Base-by-base conservation (phyloP, 2,797 vertebrate species). In the Hoplostethus mediterraneus region DNA sequence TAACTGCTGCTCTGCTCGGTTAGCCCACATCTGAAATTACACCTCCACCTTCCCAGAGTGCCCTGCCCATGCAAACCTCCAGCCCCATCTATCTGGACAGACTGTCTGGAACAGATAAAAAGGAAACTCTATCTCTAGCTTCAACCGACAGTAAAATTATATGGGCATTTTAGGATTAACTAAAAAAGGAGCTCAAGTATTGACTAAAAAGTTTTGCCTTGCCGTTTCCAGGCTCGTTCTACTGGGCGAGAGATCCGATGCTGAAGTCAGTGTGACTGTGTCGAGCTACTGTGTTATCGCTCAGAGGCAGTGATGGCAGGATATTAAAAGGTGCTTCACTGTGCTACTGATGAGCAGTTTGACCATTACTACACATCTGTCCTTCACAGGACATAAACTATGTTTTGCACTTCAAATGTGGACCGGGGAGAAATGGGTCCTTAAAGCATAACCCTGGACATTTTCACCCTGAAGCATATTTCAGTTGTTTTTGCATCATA, bases 1-100 rank as follows among this genome's bases (percentile, higher is more conserved):
- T 92, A 90, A 91, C 89, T 86, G 90, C 88, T 62, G 81, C 74
- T 77, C 75, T 80, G 77, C 80, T 82, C 74, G 2, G 77, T 90
- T 76, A 83, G 74, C 16, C 52, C 14, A 6, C 88, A 88, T 90
- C 90, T 92, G 88, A 91, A 93, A 92, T 93, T 90, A 90, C 90
- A 91, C 89, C 91, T 89, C 68, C 75, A 89, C 83, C 87, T 86
- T 90, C 85, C 82, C 63, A 1, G 57, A 70, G 62, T 4, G 59
- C 73, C 79, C 53, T 60, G 63, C 85, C 76, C 71, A 31, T 44
- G 65, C 63, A 49, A 47, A 59, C 55, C 59, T 45, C 14, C 62
- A 25, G 40, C 52, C 17, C n/a, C 40, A 53, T 55, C 51, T 69
- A 8, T 78, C 76, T 12, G 51, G 45, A 55, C 74, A 48, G 54